Base-by-base conservation (phyloP, 2,888 invertebrate species). In the Oxyscelio sp. region DNA sequence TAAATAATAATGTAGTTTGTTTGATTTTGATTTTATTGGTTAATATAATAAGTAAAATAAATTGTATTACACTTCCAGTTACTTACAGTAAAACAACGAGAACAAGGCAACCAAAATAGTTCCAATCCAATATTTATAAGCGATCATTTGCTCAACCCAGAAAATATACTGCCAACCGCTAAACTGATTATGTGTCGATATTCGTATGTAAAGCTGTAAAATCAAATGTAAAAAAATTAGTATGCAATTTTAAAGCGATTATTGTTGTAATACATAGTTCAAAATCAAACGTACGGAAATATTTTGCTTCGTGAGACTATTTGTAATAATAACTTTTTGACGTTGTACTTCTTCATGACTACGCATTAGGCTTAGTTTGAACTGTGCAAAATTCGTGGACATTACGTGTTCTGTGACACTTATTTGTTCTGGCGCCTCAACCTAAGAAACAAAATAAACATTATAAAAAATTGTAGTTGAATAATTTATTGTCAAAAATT, bases 291-390 rank as follows among this genome's bases (percentile, higher is more conserved):
- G 87, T 87, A 93, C 93, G 59, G 93, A 92, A 86, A 94, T 89
- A 85, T 94, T 93, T 86, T 94, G 94, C 56, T 90, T 92, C 0
- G 94, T 94, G 0, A 94, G 85, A 45, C 92, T 92, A 75, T 93
- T 94, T 9, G 90, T 89, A 13, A 94, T 87, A 13, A 90, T 82
- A 45, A 93, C 81, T 87, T 92, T 92, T 54, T 92, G 93, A 4
- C 94, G 92, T 80, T 93, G 94, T 58, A 94, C 86, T 54, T 93
- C 93, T 1, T 93, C 92, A 19, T 91, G 89, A 83, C 91, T 90
- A 52, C 92, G 90, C 48, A 91, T 90, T 34, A 94, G 85, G 45
- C 91, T 92, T 15, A 94, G 75, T 84, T 91, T 93, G 45, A 91
- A 93, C 31, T 92, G 92, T 17, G 91, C 86, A 2, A 86, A 85